Conservation (phyloP, 2,888 invertebrate genomes). For the Athalia circularis region DNA sequence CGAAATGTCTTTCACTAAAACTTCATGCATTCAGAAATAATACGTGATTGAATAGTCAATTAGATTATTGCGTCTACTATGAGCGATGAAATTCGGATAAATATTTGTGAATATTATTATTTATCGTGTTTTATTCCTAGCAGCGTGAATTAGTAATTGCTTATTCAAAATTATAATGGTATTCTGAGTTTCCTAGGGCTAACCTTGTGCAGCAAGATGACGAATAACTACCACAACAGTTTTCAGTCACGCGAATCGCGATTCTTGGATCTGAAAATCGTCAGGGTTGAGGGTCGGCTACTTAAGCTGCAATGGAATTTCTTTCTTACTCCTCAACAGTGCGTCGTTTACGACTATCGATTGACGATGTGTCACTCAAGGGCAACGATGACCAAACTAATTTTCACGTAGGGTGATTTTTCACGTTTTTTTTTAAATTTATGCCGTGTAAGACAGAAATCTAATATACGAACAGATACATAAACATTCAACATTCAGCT, state of each 20-base stretch:
- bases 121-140: background rate
- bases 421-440: background rate
- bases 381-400: slow-evolving; percentile 1
- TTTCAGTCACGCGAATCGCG: slow-evolving; percentile 40
- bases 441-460: background rate
- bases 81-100: slow-evolving; percentile 6
- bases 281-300: background rate
- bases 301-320: background rate
- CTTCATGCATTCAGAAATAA: background rate
- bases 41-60: slow-evolving; percentile 19
- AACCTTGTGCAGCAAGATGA: slow-evolving; percentile 31
- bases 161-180: background rate
- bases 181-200: background rate
- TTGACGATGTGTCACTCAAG: slow-evolving; percentile 24
- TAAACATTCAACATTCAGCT: too few relatives aligned
- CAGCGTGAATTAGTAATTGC: slow-evolving; percentile 34
- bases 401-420: slow-evolving; percentile 13
- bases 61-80: slow-evolving; percentile 32
- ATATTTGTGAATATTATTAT: slow-evolving; percentile 24
- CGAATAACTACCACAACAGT: slow-evolving; percentile 37
- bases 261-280: background rate
- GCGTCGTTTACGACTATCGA: slow-evolving; percentile 15
- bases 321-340: slow-evolving; percentile 2
- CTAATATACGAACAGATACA: too few relatives aligned
- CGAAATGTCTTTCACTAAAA: background rate